Evolutionary conservation across 2,888 invertebrate genomes (phyloP), one percentile per base, ranked within the genome.

Genomic region (Ceriagrion tenellum): DNA sequence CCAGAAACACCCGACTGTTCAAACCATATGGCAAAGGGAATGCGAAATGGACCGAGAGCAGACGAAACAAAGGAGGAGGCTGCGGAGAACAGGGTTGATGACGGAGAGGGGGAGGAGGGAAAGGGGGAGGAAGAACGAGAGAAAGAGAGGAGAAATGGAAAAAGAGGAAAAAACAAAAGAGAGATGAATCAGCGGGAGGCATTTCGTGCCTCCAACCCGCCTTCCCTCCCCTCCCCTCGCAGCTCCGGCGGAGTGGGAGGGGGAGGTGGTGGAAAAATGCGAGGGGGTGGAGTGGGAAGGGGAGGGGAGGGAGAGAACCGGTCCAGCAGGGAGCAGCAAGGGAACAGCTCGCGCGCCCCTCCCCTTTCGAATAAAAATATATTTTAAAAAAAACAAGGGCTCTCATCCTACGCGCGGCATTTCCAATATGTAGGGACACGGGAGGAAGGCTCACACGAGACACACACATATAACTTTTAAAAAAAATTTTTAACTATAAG

Each of bases 161-260:
- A 91, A 30, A 91, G 3, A 30, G 8, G 20, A 35, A 91, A 40
- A 30, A 18, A 90, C 23, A 30, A 59, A 30, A 91, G 35, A 59
- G 26, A 63, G 93, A 93, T 93, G 93, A 93, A 93, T 93, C 93
- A 93, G 93, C 69, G n/a, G 69, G 89, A 69, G 69, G 93, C 47
- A 93, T 93, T 93, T 26, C 55, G 63, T 55, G 81, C 26, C n/a
- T 8, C 35, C 81, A 13, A 35, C 81, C 35, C 16, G 30, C 81
- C 81, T n/a, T n/a, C n/a, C n/a, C n/a, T n/a, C n/a, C 16, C 30
- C 35, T 18, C 13, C 81, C 13, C 35, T 3, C 35, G 12, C 81
- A 6, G 4, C 35, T 8, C 13, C 30, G 26, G 35, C 35, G 26
- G 3, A 26, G 35, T 3, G 16, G n/a, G 35, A 16, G 35, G 81